phyloP scores from a whole-genome alignment of 2,888 invertebrate genomes.

The Drosophila suboccidentalis region DNA sequence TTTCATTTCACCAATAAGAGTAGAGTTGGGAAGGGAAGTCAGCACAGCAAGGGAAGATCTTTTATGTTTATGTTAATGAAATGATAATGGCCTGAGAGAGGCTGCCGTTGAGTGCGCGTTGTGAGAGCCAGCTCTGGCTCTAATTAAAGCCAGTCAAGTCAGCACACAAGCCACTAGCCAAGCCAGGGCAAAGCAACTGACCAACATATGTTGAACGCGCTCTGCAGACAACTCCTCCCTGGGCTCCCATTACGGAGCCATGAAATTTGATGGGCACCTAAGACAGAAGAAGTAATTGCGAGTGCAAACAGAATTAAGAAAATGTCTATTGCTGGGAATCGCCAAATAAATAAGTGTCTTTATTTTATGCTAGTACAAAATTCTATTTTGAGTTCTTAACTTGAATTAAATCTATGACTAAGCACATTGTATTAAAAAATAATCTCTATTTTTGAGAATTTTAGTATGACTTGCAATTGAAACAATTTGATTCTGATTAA shows the following conservation, averaged over 20 bases:
- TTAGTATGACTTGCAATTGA: neutral
- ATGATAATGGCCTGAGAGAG: conserved; percentile 65
- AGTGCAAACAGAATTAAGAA: conserved; percentile 54
- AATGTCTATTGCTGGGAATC: conserved; percentile 44
- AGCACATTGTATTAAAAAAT: neutral
- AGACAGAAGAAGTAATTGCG: conserved; percentile 53
- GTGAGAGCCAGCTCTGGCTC: conserved; percentile 32
- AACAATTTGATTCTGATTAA: neutral
- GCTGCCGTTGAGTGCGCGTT: conserved; percentile 16
- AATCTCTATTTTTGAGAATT: neutral
- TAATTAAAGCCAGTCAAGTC: conserved; percentile 48
- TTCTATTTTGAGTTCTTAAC: neutral
- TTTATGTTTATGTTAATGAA: conserved; percentile 80
- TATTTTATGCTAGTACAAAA: conserved; percentile 31
- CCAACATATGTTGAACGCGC: conserved; percentile 27
- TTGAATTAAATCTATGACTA: neutral
- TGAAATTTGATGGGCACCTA: conserved; percentile 54
- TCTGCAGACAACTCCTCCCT: conserved; percentile 22
- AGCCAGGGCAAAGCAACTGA: conserved; percentile 17
- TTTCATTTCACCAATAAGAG: conserved; percentile 51
- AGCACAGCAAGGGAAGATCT: conserved; percentile 16
- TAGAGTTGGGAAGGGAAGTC: conserved; percentile 1
- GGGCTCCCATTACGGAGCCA: conserved; percentile 41
- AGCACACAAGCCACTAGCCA: neutral
- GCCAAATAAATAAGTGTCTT: conserved; percentile 17